A percentile compares a stretch with the other conserved stretches of the same genome.
Evolutionary conservation across 2,797 vertebrate genomes (phyloP).

Genomic region (Pagetopsis macropterus): DNA sequence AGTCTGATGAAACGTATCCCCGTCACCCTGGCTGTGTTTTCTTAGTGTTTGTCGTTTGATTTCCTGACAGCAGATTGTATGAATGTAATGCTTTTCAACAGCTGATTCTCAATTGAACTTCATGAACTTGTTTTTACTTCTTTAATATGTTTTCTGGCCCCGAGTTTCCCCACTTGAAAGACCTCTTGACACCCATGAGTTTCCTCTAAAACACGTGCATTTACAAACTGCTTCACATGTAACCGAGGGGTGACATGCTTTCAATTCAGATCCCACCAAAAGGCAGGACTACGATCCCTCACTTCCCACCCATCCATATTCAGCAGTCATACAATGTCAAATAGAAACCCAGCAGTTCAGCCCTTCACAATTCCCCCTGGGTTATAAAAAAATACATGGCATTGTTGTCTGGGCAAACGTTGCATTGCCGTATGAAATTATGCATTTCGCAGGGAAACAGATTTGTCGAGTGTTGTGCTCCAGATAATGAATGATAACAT

Average conservation of each 20-base stretch:
- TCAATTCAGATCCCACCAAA: constrained; percentile 11
- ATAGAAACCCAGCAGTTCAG: constrained; percentile 42
- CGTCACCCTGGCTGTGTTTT: constrained; percentile 12
- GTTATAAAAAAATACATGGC: constrained; percentile 18
- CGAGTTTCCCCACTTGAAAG: not conserved
- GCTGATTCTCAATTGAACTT: constrained; percentile 22
- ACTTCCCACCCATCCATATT: constrained; percentile 16
- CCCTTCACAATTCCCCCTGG: constrained; percentile 22
- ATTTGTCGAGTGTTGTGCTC: constrained; percentile 55
- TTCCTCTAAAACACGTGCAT: not conserved
- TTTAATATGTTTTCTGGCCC: not conserved
- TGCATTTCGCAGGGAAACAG: constrained; percentile 44
- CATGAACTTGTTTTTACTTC: not conserved
- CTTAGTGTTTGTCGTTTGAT: constrained; percentile 19
- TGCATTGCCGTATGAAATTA: constrained; percentile 32
- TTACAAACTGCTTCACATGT: not conserved
- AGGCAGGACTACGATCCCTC: constrained; percentile 1
- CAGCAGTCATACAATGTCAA: constrained; percentile 20
- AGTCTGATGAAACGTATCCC: constrained; percentile 8
- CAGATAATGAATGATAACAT: constrained; percentile 62
- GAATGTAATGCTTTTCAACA: constrained; percentile 38
- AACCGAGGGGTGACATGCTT: not conserved
- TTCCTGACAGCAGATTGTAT: constrained; percentile 35
- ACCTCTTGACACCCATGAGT: not conserved
- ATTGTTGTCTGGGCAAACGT: constrained; percentile 39